Evolutionary conservation across 2,113 vertebrate genomes (phyloP), one percentile per base, ranked within the genome.

Genomic region (Carettochelys insculpta): DNA sequence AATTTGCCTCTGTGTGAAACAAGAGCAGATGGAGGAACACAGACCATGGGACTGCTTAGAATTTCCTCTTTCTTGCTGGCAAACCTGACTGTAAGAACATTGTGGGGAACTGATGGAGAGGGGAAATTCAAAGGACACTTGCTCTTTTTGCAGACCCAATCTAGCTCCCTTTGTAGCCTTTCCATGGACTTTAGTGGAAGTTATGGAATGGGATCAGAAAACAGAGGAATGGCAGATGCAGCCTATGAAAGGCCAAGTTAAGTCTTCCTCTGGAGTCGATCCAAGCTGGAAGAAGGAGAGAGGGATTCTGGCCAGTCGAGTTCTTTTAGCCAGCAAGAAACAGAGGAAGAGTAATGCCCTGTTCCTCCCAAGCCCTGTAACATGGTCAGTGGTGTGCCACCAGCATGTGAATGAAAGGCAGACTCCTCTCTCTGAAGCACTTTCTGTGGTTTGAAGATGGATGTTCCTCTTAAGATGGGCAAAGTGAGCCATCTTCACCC

Each of bases 331-430:
- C 31, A 56, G 24, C 71, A 73, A 73, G 41, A 24, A 14, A 75
- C 43, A 29, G 68, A 38, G 71, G 52, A 43, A 48, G 86, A 50
- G 87, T 71, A 94, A 93, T 89, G 77, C 68, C 81, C 89, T 92
- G 96, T 90, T 96, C 89, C 94, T 95, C 50, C 92, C 85, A 68
- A 89, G 48, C 80, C n/a, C 90, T 89, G 85, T 76, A n/a, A 52
- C 14, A 4, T 93, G 95, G 96, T 95, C 96, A 90, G 82, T 87
- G 90, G 92, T 82, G 81, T 76, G 89, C 94, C 89, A 92, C 95
- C 93, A 84, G 90, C 77, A 47, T 8, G 11, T 58, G 95, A 95
- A 97, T 92, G 94, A 94, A 94, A 93, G 29, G 41, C 5, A 58
- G 90, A 82, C 86, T 45, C 9, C 91, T 78, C 81, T 54, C 89